Evolutionary conservation across 2,888 invertebrate species (phyloP), one percentile per base, ranked within the genome.

Genomic region (Uloborus plumipes): DNA sequence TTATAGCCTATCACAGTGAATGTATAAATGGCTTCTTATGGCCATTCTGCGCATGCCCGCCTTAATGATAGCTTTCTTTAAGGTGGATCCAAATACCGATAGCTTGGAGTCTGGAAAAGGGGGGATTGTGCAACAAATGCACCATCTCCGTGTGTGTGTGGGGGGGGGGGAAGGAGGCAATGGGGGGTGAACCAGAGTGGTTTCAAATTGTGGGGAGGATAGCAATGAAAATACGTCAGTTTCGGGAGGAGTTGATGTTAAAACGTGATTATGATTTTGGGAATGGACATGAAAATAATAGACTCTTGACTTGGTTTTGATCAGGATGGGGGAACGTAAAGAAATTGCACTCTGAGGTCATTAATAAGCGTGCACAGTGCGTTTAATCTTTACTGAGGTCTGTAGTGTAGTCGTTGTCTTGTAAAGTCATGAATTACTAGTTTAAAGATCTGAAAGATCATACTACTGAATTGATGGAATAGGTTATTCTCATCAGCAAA

Each of bases 261-360:
- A 81, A 81, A 81, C 81, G 81, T 75, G 81, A 80, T 79, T 79
- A 59, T 67, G 79, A 74, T 81, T 80, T 80, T 74, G 67, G 73
- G 74, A 73, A 80, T 74, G 73, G 80, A 80, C 80, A 73, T 79
- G 79, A 72, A 72, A 73, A 79, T 79, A 79, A 79, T 79, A 79
- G 79, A 79, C 72, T 67, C 47, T 73, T 73, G 50, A 59, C 50
- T 61, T 66, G 18, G 49, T 39, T 69, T 61, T 71, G 49, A 39
- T 51, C 26, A 26, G 51, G 51, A 20, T 47, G 67, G 72, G n/a
- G 73, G 69, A 64, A 14, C 64, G 62, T 69, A 16, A 49, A 74
- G 61, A 73, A 74, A 80, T 80, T 80, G 69, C 67, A 20, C 31
- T 26, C 9, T 61, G 67, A n/a, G 39, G 39, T 39, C 39, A 39